Conservation (phyloP, 2,888 invertebrate species). For the Euplagia quadripunctaria region DNA sequence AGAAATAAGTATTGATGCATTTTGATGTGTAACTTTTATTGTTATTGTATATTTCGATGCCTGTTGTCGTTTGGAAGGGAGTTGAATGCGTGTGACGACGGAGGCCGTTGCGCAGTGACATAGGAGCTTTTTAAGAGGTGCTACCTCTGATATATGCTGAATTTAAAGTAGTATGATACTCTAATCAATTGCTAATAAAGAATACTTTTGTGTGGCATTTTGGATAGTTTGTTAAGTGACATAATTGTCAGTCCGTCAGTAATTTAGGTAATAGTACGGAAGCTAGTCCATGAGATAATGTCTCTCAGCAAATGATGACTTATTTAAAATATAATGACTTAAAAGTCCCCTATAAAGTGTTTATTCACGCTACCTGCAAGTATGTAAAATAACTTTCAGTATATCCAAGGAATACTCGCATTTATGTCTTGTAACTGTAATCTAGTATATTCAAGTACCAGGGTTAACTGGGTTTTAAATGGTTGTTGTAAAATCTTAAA, state of each 20-base stretch:
- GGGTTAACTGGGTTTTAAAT: not conserved
- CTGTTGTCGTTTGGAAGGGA: constrained; percentile 46
- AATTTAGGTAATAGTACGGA: not conserved
- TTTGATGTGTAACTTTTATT: constrained; percentile 61
- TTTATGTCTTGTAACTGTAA: not conserved
- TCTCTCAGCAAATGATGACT: not conserved
- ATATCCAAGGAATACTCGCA: not conserved
- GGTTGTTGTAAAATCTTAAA: constrained; percentile 14
- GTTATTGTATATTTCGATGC: constrained; percentile 58
- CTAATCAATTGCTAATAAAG: not conserved
- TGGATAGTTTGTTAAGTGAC: not conserved
- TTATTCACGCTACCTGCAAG: not conserved
- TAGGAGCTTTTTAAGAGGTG: constrained; percentile 5
- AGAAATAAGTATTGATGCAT: constrained; percentile 58
- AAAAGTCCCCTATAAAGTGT: not conserved
- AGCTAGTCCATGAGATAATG: not conserved
- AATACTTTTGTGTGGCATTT: not conserved
- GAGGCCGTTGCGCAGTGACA: constrained; percentile 11
- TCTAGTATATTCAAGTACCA: not conserved
- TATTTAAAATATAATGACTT: not conserved
- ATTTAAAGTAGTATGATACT: not conserved
- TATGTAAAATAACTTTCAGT: not conserved
- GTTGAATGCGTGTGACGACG: constrained; percentile 38
- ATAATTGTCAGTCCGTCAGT: not conserved
- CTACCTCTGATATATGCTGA: constrained; percentile 5